These are phyloP conservation scores for Miltochrista miniata DNA, from an alignment of 2,888 invertebrate species.

Conservation along the genomic window DNA sequence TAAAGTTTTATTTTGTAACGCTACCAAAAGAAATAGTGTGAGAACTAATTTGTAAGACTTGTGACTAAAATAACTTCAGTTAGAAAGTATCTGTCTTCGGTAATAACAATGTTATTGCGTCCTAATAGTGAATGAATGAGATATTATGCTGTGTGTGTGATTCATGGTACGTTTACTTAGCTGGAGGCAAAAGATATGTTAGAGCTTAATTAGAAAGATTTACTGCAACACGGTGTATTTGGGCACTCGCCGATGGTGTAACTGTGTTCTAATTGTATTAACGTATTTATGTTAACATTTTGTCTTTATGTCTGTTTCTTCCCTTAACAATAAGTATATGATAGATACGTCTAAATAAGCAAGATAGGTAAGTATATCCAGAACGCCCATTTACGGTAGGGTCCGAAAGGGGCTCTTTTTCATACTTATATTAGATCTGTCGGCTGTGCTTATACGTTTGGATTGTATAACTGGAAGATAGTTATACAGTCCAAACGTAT, in stretches of 20 bases:
- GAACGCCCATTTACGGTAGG: no score
- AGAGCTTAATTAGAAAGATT: conserved; percentile 49
- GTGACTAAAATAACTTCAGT: conserved; percentile 27
- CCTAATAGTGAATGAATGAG: conserved; percentile 37
- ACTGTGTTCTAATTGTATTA: conserved; percentile 37
- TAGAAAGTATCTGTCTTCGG: conserved; percentile 36
- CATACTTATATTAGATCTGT: no score
- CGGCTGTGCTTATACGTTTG: no score
- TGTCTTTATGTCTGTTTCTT: conserved; percentile 19
- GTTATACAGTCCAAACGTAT: no score
- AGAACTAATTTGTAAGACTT: conserved; percentile 22
- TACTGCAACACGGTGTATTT: conserved; percentile 37
- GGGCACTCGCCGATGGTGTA: conserved; percentile 27
- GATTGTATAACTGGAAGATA: no score
- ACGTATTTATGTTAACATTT: conserved; percentile 16
- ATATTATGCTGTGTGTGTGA: conserved; percentile 31
- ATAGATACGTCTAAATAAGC: no score
- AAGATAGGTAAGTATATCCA: no score
- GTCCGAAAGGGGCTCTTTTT: no score
- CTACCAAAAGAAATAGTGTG: conserved; percentile 10
- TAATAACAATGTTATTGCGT: conserved; percentile 25
- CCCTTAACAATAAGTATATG: no score
- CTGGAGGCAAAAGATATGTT: conserved; percentile 32
- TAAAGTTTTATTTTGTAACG: no score
- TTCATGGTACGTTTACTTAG: conserved; percentile 30